Evolutionary conservation across 2,113 vertebrate genomes (phyloP).

Genomic region (Crotalus tigris): DNA sequence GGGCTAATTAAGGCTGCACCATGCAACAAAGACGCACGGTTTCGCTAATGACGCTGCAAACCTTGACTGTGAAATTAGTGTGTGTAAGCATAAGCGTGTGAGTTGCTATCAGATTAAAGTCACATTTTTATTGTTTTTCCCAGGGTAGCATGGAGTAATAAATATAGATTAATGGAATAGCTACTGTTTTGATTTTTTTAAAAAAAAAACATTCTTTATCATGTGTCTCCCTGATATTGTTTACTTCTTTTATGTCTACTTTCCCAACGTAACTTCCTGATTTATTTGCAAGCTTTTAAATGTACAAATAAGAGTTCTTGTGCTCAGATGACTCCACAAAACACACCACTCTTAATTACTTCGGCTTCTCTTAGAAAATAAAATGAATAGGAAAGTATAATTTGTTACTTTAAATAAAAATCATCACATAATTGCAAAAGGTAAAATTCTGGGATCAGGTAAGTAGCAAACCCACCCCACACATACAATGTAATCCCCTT

Average conservation of each 20-base stretch:
- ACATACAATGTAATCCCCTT: background rate
- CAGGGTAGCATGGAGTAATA: conserved; percentile 64
- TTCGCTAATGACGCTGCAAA: conserved; percentile 35
- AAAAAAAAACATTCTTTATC: conserved; percentile 55
- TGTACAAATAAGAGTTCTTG: background rate
- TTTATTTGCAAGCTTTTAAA: background rate
- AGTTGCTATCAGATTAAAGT: conserved; percentile 71
- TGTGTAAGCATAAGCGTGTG: conserved; percentile 37
- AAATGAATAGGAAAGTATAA: conserved; percentile 3
- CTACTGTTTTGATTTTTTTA: conserved; percentile 66
- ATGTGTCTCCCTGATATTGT: conserved; percentile 49
- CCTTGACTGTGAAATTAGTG: conserved; percentile 57
- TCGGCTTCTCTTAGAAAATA: background rate
- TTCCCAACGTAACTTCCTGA: background rate
- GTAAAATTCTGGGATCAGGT: background rate
- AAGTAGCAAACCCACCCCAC: background rate
- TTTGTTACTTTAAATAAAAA: background rate
- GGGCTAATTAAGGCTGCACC: conserved; percentile 46
- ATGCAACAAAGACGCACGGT: conserved; percentile 52
- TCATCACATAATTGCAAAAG: background rate
- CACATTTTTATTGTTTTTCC: conserved; percentile 66
- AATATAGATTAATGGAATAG: conserved; percentile 66
- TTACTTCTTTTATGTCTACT: conserved; percentile 53
- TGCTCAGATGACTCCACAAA: background rate
- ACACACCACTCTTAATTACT: background rate